A percentile compares a stretch with the other conserved stretches of the same genome.
Conservation (phyloP, 2,888 invertebrate species). For the Endomychus coccineus region DNA sequence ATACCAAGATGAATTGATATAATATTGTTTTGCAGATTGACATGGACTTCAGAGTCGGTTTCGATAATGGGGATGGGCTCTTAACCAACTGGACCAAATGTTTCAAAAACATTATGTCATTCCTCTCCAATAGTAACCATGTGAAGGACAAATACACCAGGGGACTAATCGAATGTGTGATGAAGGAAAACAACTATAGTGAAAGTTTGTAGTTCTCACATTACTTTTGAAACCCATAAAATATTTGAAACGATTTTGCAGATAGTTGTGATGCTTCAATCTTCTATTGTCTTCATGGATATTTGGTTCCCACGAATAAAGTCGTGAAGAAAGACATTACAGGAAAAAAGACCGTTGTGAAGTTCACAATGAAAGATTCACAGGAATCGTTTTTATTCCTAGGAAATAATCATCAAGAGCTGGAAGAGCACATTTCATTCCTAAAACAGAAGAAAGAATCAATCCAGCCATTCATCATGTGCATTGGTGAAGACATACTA, state of each 20-base stretch:
- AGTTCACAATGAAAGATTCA: constrained; percentile 1
- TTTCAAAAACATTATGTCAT: neutral
- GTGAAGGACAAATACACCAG: too few species aligned
- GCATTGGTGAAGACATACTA: neutral
- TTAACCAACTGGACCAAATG: neutral
- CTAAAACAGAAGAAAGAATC: neutral
- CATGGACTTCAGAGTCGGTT: neutral
- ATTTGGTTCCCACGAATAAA: neutral
- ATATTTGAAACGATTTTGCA: neutral
- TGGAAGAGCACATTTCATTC: constrained; percentile 1
- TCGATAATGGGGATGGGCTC: neutral
- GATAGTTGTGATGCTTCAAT: constrained; percentile 1
- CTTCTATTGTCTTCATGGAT: neutral
- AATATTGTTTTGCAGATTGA: constrained; percentile 1
- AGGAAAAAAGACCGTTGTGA: neutral
- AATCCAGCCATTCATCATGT: constrained; percentile 1
- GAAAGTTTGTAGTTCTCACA: too few species aligned
- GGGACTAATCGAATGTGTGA: too few species aligned
- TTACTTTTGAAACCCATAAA: too few species aligned
- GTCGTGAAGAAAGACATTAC: neutral
- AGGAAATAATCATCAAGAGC: neutral
- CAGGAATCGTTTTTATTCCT: constrained; percentile 1
- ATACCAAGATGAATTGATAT: too few species aligned
- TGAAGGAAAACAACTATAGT: too few species aligned
- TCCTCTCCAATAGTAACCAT: neutral